phyloP scores from a whole-genome alignment of 2,113 vertebrate species.

The Prunella fulvescens region DNA sequence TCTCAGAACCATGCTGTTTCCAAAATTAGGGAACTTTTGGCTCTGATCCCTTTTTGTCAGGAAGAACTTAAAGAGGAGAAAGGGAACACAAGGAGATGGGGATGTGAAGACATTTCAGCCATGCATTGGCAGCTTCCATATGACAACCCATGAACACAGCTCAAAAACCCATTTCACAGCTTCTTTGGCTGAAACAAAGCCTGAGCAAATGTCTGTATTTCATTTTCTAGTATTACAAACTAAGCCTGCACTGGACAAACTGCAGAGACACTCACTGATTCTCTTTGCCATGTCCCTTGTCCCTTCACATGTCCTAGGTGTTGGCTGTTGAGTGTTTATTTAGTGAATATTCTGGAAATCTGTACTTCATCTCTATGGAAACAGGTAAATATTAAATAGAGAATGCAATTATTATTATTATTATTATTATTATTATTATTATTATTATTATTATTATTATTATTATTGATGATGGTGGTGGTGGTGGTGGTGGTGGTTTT shows the following conservation, averaged over 20 bases:
- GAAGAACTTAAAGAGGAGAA: neutral
- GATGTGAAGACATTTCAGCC: neutral
- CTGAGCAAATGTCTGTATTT: neutral
- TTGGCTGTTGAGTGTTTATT: neutral
- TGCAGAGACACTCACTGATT: neutral
- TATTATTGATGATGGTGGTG: too few species aligned
- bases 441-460: neutral
- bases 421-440: too few species aligned
- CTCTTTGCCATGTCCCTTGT: neutral
- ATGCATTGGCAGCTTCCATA: neutral
- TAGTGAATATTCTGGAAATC: neutral
- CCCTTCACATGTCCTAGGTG: neutral
- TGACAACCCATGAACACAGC: neutral
- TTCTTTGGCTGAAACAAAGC: conserved; percentile 1
- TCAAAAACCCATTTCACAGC: neutral
- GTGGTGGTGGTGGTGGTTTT: too few species aligned
- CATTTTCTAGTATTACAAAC: neutral
- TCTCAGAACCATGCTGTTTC: neutral
- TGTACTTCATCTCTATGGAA: neutral
- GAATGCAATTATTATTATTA: neutral
- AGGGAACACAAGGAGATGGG: neutral
- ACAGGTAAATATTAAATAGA: neutral
- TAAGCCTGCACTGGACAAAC: neutral
- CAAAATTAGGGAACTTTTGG: conserved; percentile 1
- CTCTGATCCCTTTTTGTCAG: neutral